A percentile compares a stretch with the other conserved stretches of the same genome.
These are phyloP conservation scores for Patiria pectinifera DNA, from an alignment of 53 echinoderm and acorn worm genomes.

Conservation along the genomic window DNA sequence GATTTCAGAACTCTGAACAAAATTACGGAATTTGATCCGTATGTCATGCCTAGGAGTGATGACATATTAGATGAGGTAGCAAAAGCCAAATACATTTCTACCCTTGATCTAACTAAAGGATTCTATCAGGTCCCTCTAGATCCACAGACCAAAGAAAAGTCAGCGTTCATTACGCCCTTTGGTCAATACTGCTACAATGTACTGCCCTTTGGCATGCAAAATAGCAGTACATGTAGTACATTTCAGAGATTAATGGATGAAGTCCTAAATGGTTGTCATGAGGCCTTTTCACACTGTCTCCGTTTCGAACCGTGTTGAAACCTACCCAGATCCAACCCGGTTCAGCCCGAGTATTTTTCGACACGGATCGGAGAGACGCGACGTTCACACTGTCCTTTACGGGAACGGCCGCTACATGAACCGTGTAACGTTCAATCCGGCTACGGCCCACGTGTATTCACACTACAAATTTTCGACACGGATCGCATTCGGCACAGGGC, in stretches of 20 bases:
- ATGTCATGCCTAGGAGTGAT: constrained; percentile 60
- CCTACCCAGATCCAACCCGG: too few relatives aligned
- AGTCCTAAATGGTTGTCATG: constrained; percentile 61
- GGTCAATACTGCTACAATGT: constrained; percentile 66
- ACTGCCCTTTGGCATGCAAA: constrained; percentile 78
- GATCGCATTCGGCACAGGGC: too few relatives aligned
- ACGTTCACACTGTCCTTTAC: too few relatives aligned
- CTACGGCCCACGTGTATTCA: too few relatives aligned
- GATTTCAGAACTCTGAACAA: constrained; percentile 46
- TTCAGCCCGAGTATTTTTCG: too few relatives aligned
- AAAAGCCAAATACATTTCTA: constrained; percentile 59
- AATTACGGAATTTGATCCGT: constrained; percentile 58
- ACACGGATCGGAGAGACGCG: too few relatives aligned
- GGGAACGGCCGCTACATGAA: too few relatives aligned
- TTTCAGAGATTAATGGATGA: constrained; percentile 76
- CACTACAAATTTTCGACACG: too few relatives aligned
- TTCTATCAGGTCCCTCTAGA: constrained; percentile 74
- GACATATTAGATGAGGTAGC: constrained; percentile 58
- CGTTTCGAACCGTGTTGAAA: too few relatives aligned
- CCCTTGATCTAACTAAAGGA: constrained; percentile 75
- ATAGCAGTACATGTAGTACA: constrained; percentile 62
- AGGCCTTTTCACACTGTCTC: too few relatives aligned
- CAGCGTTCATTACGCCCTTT: constrained; percentile 76
- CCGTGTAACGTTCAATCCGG: too few relatives aligned
- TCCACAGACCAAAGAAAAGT: constrained; percentile 29